Base-by-base conservation (phyloP, 2,888 invertebrate genomes). In the Scrobipalpa costella region DNA sequence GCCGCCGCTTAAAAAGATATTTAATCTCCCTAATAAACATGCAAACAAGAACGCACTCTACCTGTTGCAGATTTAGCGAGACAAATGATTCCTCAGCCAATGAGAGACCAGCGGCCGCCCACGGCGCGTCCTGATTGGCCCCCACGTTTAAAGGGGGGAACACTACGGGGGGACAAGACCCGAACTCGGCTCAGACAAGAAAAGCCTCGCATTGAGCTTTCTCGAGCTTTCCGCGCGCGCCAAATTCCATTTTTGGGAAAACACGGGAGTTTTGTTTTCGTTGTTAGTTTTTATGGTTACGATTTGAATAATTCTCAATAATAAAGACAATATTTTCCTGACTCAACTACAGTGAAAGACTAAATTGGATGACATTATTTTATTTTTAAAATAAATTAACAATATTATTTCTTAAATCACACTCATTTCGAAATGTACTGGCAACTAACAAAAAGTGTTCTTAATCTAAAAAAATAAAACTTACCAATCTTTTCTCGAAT, bases 11-110 rank as follows among this genome's bases (percentile, higher is more conserved):
- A 84, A 88, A 88, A 90, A 86, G 80, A 84, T 86, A 88, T 86
- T 86, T 87, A 88, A 90, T 90, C 89, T 84, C 75, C 80, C 90
- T 91, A 90, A 90, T 90, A 90, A 89, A 89, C 88, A 90, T 86
- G 89, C 89, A 89, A 88, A 90, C 88, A 90, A 84, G 85, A 85
- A 84, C 84, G 80, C 83, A 79, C 73, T 83, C 83, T 86, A 92
- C 92, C 93, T 94, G 84, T 94, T 93, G 80, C 93, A 86, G 64
- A 88, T 89, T 81, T 15, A 83, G 76, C 83, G 87, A 81, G 86
- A 88, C 88, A 80, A 80, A 81, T 81, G 79, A 72, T 72, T 72
- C 74, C 80, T 83, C 81, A 68, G 73, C 92, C 91, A 89, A 90
- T 90, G 75, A 68, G 66, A 60, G 73, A 74, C 69, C 88, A 87